Base-by-base conservation (phyloP, 2,113 vertebrate genomes). In the Shinisaurus crocodilurus region DNA sequence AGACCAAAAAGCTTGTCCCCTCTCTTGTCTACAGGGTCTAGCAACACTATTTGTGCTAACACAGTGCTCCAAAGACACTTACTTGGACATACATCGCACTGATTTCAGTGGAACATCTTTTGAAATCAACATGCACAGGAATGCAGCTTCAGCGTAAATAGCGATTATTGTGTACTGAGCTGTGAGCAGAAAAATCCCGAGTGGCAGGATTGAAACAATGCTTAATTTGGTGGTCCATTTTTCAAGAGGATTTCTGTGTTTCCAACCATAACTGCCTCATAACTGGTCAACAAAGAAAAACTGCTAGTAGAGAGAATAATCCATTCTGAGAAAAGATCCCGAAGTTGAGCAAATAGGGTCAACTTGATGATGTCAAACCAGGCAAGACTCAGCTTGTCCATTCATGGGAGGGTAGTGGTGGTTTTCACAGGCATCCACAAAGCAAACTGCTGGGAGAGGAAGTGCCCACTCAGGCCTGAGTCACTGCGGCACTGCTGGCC, bases 391-490 rank as follows among this genome's bases (percentile, higher is more conserved):
- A 91, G n/a, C 80, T 57, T 18, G 72, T 40, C 40, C 25, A 16
- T 50, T 54, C 29, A 34, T 13, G 20, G 45, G 2, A 6, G 48
- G 1, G 37, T 40, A 18, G 13, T 15, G 15, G 37, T 8, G 34
- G 25, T 5, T 40, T 34, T 63, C 5, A 43, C 27, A 88, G 45
- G 70, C 45, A 65, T 45, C 45, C 40, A 34, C 69, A 67, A 84
- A 91, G 63, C 60, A 84, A 85, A 84, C 10, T 45, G 63, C 72
- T 88, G 29, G n/a, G 29, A 76, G 74, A 91, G 81, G 72, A 91
- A 88, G 63, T 70, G 15, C 20, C 16, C 32, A 48, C 77, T 87
- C 32, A 75, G 40, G 1, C 20, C 90, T 87, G 87, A 85, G 82
- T 89, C 90, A 88, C 50, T 65, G 37, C 13, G 32, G 37, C 13